These are phyloP conservation scores for Galleria mellonella DNA, from an alignment of 1,140 invertebrate genomes.

Conservation along the genomic window DNA sequence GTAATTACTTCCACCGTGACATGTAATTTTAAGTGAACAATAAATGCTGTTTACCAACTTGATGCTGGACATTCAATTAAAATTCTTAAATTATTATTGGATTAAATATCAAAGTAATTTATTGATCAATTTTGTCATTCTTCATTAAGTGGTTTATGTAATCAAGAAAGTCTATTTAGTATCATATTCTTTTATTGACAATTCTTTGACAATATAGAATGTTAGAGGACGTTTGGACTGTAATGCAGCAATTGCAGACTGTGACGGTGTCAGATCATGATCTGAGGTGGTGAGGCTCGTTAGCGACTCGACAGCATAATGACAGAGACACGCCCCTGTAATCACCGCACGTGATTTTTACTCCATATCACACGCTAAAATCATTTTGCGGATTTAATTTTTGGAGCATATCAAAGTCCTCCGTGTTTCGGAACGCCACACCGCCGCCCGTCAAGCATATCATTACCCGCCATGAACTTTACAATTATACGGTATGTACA, in stretches of 20 bases:
- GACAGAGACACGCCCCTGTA: constrained; percentile 46
- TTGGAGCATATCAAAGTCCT: constrained; percentile 43
- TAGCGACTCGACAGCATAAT: constrained; percentile 49
- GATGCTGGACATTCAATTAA: constrained; percentile 6
- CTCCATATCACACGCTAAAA: constrained; percentile 55
- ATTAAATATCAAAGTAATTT: no score
- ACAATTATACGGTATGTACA: constrained; percentile 39
- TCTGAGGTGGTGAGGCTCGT: constrained; percentile 27
- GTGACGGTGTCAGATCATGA: constrained; percentile 6
- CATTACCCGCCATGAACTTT: constrained; percentile 36
- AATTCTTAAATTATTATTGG: no score
- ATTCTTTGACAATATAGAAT: no score
- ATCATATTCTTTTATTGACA: no score
- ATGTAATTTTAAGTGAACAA: constrained; percentile 64
- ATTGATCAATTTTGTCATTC: no score
- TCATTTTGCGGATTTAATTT: constrained; percentile 53
- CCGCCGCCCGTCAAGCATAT: constrained; percentile 40
- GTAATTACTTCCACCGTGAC: constrained; percentile 59
- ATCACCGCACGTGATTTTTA: constrained; percentile 44
- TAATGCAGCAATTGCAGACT: no score
- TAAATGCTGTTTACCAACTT: constrained; percentile 59
- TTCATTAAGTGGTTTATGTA: no score
- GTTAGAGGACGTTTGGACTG: no score
- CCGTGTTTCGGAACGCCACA: constrained; percentile 26
- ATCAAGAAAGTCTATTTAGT: no score